Conservation (phyloP, 2,797 vertebrate genomes). For the Micropoecilia bifurca region DNA sequence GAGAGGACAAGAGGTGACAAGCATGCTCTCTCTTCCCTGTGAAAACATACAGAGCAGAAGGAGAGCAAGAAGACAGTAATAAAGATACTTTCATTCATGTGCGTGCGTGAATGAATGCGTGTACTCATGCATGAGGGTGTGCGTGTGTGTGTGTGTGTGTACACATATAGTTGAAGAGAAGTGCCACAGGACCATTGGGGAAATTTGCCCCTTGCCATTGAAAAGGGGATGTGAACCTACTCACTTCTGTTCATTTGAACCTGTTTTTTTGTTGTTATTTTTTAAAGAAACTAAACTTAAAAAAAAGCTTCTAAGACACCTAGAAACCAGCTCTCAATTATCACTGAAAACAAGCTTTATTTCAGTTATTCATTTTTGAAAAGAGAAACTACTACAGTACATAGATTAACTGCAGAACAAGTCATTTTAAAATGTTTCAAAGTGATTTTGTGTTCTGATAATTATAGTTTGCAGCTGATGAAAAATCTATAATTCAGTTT, state of each 20-base stretch:
- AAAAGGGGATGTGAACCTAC: conserved; percentile 77
- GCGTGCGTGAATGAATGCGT: neutral
- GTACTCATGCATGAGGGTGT: neutral
- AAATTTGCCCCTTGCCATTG: conserved; percentile 50
- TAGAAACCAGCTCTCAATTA: neutral
- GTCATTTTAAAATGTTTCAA: neutral
- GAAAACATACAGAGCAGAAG: conserved; percentile 36
- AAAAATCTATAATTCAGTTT: neutral
- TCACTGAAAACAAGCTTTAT: conserved; percentile 25
- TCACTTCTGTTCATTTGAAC: conserved; percentile 67
- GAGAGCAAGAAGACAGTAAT: conserved; percentile 48
- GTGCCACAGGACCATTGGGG: conserved; percentile 18
- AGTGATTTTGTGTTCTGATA: neutral
- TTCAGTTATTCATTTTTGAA: neutral
- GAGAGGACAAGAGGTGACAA: conserved; percentile 54
- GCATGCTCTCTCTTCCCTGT: conserved; percentile 30
- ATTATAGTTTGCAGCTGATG: neutral
- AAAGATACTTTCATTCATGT: conserved; percentile 35
- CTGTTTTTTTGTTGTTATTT: conserved; percentile 14
- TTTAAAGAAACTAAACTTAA: conserved; percentile 54
- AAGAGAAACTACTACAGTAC: neutral
- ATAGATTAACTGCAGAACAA: neutral
- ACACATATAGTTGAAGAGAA: conserved; percentile 4
- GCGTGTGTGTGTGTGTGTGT: neutral
- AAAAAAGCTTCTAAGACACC: conserved; percentile 35